Evolutionary conservation across 2,797 vertebrate genomes (phyloP), one percentile per base, ranked within the genome.

Genomic region (Hozukius guyotensis): DNA sequence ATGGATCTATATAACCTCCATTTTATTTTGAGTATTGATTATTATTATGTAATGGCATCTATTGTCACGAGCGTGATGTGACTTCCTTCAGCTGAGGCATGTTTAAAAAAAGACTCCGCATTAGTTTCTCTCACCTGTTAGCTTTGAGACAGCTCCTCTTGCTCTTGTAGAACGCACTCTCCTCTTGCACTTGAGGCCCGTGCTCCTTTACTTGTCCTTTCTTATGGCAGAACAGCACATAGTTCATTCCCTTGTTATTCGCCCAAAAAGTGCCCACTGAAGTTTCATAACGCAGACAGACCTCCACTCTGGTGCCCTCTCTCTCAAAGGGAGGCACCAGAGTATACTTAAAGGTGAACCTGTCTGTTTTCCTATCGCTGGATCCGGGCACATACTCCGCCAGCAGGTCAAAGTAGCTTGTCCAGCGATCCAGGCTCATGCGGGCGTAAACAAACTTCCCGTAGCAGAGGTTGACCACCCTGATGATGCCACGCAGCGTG

Each of bases 251-350:
- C 3, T 95, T 88, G 72, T 99, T 99, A 87, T 98, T 99, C 82
- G 96, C 97, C 99, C 99, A 99, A 93, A 98, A 99, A 29, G 92
- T 97, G 66, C 97, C 97, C 53, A 75, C 22, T 0, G 96, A 88
- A 14, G 97, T 98, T 78, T 99, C 97, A 0, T 99, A 99, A 20
- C 98, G 95, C 87, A 99, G 96, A 77, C 98, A 99, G 93, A 99
- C 97, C 87, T 99, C 97, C 88, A 99, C 78, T 78, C 95, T 96
- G 73, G 90, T 88, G 52, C 96, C 98, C 46, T 96, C 95, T 83
- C 84, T 94, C 70, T 96, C 94, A 82, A 96, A 96, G 6, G 97
- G 97, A 87, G 98, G 97, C 65, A 94, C 93, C 89, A 99, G 72
- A 24, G 95, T 91, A 78, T 99, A 97, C 83, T 92, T 96, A 90